phyloP scores from a whole-genome alignment of 2,797 vertebrate species.

The Oceanodroma leucorhoa region DNA sequence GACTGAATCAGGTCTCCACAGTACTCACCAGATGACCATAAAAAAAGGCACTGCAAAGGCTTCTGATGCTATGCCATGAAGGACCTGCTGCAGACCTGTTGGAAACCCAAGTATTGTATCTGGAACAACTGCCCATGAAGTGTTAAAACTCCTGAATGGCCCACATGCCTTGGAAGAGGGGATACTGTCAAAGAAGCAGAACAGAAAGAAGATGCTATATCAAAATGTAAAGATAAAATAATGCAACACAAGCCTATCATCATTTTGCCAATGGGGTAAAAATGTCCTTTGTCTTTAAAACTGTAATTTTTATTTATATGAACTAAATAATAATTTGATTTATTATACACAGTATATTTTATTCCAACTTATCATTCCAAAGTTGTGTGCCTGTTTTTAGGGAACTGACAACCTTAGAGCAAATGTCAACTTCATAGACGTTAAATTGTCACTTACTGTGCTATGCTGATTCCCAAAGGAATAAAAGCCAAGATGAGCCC shows the following conservation, averaged over 20 bases:
- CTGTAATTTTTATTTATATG: neutral
- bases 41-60: conserved; percentile 91
- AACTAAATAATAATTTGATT: neutral
- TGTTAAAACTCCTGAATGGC: conserved; percentile 85
- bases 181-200: conserved; percentile 77
- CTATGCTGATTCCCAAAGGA: conserved; percentile 85
- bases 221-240: neutral
- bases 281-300: neutral
- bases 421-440: neutral
- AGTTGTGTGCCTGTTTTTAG: neutral
- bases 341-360: neutral
- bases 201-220: neutral
- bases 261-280: neutral
- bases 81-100: conserved; percentile 45
- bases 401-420: neutral
- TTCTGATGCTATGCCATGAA: conserved; percentile 83
- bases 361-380: neutral
- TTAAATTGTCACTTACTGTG: conserved; percentile 78
- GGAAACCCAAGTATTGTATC: conserved; percentile 74
- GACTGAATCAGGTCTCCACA: neutral
- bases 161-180: conserved; percentile 88
- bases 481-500: conserved; percentile 86
- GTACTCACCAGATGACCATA: conserved; percentile 87
- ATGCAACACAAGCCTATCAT: neutral
- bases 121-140: conserved; percentile 86